A percentile compares a stretch with the other conserved stretches of the same genome.
These are phyloP conservation scores for Percopsis transmontana DNA, from an alignment of 2,113 vertebrate genomes.

Conservation along the genomic window DNA sequence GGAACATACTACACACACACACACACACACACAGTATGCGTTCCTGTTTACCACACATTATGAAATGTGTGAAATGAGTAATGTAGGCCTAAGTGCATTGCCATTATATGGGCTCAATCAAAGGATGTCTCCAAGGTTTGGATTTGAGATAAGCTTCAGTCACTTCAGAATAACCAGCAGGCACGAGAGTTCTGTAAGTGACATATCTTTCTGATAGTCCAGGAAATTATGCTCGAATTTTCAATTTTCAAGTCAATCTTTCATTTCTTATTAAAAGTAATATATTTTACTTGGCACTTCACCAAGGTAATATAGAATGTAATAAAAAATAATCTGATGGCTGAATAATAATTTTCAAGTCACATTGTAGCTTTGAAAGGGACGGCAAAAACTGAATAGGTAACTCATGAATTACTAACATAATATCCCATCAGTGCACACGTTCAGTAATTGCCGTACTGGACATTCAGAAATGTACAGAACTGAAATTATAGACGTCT, in stretches of 20 bases:
- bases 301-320: background rate
- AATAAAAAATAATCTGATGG: background rate
- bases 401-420: constrained; percentile 23
- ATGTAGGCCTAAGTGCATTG: too few relatives aligned
- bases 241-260: too few relatives aligned
- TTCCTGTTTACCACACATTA: too few relatives aligned
- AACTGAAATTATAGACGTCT: constrained; percentile 58
- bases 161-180: constrained; percentile 12
- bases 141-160: constrained; percentile 15
- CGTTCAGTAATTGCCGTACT: constrained; percentile 44
- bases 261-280: too few relatives aligned
- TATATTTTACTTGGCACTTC: background rate
- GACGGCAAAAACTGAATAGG: constrained; percentile 24
- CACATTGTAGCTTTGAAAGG: constrained; percentile 5
- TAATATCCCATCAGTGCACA: constrained; percentile 52
- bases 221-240: too few relatives aligned
- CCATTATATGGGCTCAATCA: too few relatives aligned
- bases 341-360: background rate
- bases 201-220: background rate
- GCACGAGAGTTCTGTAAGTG: constrained; percentile 16
- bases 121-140: too few relatives aligned
- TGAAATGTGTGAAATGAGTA: too few relatives aligned
- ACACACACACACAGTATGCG: too few relatives aligned
- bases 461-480: constrained; percentile 47
- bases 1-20: too few relatives aligned